Conservation (phyloP, 1,140 invertebrate genomes). For the Drosophila parabipectinata region DNA sequence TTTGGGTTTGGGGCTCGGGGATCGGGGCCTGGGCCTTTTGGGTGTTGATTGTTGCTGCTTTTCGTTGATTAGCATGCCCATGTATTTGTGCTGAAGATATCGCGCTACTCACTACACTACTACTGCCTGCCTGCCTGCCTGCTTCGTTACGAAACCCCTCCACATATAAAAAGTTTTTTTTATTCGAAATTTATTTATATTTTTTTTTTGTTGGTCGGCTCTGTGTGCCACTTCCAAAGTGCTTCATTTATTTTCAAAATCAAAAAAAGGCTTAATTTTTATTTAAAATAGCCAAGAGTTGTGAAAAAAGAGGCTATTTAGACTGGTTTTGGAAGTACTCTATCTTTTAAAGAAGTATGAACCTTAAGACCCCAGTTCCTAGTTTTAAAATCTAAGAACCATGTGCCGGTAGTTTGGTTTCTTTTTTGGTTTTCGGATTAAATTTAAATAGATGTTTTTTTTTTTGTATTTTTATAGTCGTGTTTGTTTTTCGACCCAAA, state of each 20-base stretch:
- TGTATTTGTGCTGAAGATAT: conserved; percentile 67
- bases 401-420: conserved; percentile 36
- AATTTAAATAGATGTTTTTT: conserved; percentile 53
- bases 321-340: no score
- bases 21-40: conserved; percentile 39
- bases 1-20: no score
- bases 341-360: no score
- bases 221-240: conserved; percentile 19
- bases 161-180: conserved; percentile 54
- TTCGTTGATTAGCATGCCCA: conserved; percentile 70
- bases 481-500: conserved; percentile 13
- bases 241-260: conserved; percentile 20
- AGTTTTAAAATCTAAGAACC: background rate
- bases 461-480: conserved; percentile 22
- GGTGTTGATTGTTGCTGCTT: conserved; percentile 56
- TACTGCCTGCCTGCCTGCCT: background rate
- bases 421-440: conserved; percentile 38
- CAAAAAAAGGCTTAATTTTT: conserved; percentile 32
- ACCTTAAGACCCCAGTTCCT: no score
- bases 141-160: conserved; percentile 59
- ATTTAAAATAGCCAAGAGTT: conserved; percentile 31
- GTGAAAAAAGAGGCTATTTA: no score
- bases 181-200: conserved; percentile 54
- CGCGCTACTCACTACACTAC: conserved; percentile 13
- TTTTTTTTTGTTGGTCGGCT: background rate